Percentiles rank a stretch among this genome's conserved stretches.
phyloP scores from a whole-genome alignment of 2,797 vertebrate species.

The Salmo trutta region DNA sequence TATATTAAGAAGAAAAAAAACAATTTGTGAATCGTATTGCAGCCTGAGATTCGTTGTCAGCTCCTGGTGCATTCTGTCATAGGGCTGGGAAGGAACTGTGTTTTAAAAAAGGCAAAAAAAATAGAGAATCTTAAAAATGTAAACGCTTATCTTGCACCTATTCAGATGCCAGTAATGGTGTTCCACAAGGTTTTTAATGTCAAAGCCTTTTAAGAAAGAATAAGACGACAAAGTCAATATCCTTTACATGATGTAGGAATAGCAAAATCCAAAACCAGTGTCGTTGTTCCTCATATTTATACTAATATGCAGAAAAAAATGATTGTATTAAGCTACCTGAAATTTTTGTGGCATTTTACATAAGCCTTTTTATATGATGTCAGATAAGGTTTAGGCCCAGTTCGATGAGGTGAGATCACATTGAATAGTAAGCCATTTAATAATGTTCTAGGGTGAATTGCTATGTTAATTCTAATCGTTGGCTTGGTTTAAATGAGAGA shows the following conservation, averaged over 20 bases:
- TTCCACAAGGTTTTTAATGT: slow-evolving; percentile 39
- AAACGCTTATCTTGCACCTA: slow-evolving; percentile 29
- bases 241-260: slow-evolving; percentile 35
- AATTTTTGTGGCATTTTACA: slow-evolving; percentile 27
- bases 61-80: slow-evolving; percentile 62
- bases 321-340: slow-evolving; percentile 55
- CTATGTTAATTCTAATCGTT: slow-evolving; percentile 8
- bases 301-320: slow-evolving; percentile 41
- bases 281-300: slow-evolving; percentile 42
- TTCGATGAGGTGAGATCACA: slow-evolving; percentile 26
- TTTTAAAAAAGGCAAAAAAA: slow-evolving; percentile 13
- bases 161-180: slow-evolving; percentile 51
- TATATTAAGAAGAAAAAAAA: slow-evolving; percentile 48
- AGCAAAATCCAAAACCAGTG: slow-evolving; percentile 33
- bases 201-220: slow-evolving; percentile 30
- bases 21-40: slow-evolving; percentile 60
- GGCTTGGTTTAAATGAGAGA: not conserved
- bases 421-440: slow-evolving; percentile 44
- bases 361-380: slow-evolving; percentile 46
- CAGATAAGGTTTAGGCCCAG: slow-evolving; percentile 13
- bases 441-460: slow-evolving; percentile 18
- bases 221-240: slow-evolving; percentile 17
- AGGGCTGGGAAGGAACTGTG: slow-evolving; percentile 43
- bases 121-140: not conserved
- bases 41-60: slow-evolving; percentile 70